phyloP scores from a whole-genome alignment of 37 sponge, comb jelly and placozoan genomes.

The Hormiphora californensis region DNA sequence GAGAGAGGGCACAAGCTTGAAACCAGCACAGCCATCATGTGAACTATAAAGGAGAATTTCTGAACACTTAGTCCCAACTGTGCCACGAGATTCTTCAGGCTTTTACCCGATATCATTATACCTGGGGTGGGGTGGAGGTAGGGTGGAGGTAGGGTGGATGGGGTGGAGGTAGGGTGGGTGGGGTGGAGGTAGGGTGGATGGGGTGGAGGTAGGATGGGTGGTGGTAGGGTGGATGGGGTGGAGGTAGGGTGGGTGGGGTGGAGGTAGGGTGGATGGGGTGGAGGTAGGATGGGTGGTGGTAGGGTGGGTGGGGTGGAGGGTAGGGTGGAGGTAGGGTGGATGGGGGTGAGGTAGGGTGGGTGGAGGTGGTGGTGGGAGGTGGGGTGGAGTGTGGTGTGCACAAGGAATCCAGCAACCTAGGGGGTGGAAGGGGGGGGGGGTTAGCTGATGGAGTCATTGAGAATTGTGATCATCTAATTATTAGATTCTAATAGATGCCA shows the following conservation, averaged over 20 bases:
- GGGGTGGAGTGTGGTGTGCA: not conserved
- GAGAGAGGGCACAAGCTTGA: slow-evolving; percentile 31
- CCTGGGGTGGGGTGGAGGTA: too few species aligned
- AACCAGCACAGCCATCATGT: slow-evolving; percentile 49
- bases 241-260: too few species aligned
- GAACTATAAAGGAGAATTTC: slow-evolving; percentile 49
- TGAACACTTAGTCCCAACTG: not conserved
- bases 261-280: not conserved
- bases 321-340: not conserved
- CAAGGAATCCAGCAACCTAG: slow-evolving; percentile 21
- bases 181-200: not conserved
- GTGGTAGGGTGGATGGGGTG: not conserved
- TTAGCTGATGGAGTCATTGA: too few species aligned
- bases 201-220: not conserved
- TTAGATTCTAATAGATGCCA: too few species aligned
- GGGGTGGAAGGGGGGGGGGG: not conserved
- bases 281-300: not conserved
- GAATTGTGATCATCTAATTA: too few species aligned
- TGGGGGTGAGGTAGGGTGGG: not conserved
- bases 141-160: not conserved
- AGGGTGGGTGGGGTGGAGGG: not conserved
- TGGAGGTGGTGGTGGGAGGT: not conserved
- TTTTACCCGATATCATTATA: slow-evolving; percentile 26
- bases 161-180: not conserved
- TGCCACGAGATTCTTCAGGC: not conserved